phyloP scores from a whole-genome alignment of 2,888 invertebrate species.

The Merodon equestris region DNA sequence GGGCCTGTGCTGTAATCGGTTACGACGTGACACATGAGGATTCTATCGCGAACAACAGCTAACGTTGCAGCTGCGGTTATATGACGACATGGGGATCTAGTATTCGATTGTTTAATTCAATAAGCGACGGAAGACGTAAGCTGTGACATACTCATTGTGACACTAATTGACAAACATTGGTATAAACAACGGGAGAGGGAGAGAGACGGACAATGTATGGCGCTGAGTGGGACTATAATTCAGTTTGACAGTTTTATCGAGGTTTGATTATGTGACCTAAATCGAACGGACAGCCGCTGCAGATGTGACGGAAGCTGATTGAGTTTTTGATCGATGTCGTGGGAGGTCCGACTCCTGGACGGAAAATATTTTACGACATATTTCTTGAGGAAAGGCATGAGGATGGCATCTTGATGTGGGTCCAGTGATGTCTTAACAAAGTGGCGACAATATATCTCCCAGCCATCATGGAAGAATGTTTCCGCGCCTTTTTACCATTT shows the following conservation, averaged over 20 bases:
- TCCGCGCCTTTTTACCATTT: too few species aligned
- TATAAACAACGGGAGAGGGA: conserved; percentile 20
- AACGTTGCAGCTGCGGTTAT: not conserved
- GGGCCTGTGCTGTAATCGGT: conserved; percentile 36
- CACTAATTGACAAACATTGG: conserved; percentile 49
- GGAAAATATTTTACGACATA: too few species aligned
- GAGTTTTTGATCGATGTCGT: too few species aligned
- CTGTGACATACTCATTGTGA: conserved; percentile 19
- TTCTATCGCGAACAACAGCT: conserved; percentile 9
- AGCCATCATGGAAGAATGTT: too few species aligned
- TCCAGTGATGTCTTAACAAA: too few species aligned
- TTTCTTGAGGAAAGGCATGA: too few species aligned
- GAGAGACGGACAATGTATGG: too few species aligned
- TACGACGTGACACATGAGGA: conserved; percentile 36
- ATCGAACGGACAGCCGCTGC: too few species aligned
- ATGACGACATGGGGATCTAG: conserved; percentile 24
- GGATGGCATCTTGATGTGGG: too few species aligned
- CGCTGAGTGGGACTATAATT: conserved; percentile 37
- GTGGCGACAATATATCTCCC: too few species aligned
- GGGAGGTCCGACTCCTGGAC: too few species aligned
- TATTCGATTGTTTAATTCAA: conserved; percentile 53
- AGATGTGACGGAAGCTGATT: too few species aligned
- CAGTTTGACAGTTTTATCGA: conserved; percentile 51
- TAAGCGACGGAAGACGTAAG: conserved; percentile 22
- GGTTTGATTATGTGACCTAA: conserved; percentile 33